phyloP scores from a whole-genome alignment of 2,113 vertebrate genomes.

The Butorides virescens region DNA sequence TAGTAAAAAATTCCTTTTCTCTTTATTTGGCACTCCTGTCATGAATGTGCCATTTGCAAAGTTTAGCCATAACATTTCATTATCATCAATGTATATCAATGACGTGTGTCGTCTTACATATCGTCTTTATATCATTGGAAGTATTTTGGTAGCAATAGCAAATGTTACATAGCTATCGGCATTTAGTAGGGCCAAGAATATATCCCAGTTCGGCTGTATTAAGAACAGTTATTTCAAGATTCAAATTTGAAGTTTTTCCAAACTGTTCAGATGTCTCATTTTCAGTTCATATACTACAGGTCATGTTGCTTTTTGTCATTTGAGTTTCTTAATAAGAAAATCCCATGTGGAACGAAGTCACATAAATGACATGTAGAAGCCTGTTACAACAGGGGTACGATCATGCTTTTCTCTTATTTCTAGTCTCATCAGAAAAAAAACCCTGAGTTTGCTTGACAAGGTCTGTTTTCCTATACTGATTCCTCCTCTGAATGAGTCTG shows the following conservation, averaged over 20 bases:
- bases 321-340: neutral
- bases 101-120: neutral
- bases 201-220: neutral
- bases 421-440: neutral
- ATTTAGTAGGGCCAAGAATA: neutral
- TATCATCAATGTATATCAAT: fast-evolving
- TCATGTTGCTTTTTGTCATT: neutral
- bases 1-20: neutral
- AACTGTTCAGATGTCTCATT: neutral
- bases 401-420: neutral
- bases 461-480: neutral
- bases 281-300: neutral
- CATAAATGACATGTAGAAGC: neutral
- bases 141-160: neutral
- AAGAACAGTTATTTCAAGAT: neutral
- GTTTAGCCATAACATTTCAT: neutral
- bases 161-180: neutral
- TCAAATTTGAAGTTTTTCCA: neutral
- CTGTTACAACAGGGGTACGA: neutral
- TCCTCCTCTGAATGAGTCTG: neutral
- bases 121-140: neutral
- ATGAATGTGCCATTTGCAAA: neutral
- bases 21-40: neutral
- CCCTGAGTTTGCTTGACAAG: neutral
- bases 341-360: neutral